Base-by-base conservation (phyloP, 2,888 invertebrate genomes). In the Microdon myrmicae region DNA sequence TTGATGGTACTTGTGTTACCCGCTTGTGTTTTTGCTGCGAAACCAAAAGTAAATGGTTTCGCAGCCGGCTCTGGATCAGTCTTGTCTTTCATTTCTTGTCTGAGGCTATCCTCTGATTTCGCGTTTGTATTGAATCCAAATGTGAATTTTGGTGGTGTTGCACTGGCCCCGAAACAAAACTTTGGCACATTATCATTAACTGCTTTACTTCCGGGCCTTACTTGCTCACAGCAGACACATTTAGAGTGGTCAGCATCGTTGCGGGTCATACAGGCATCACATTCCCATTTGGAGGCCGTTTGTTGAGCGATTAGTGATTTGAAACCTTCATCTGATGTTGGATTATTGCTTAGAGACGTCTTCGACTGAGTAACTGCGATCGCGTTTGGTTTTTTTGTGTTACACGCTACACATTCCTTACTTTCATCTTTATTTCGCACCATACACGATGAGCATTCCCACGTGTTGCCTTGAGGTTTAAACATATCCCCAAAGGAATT, bases 381-480 rank as follows among this genome's bases (percentile, higher is more conserved):
- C 4, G 34, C 60, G n/a, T 73, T 74, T 1, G 82, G 79, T 70
- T 82, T 83, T 6, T 77, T 75, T 3, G 83, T 77, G 59, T 79
- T 77, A 70, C 86, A 87, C 2, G 85, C 83, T 1, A 80, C 75
- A 73, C 87, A 87, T 43, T 81, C 80, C 0, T 38, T 71, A 1
- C 70, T 70, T 0, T 78, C 80, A 2, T 71, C 71, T 44, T 82
- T 79, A 69, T 86, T 87, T 38, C 77, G 78, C 2, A 85, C 75
- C 81, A 86, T 80, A 71, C 87, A 87, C 2, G 79, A 78, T 9
- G 78, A 72, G 69, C 87, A 87, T 56, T 83, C 82, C 87, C 87
- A 88, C 5, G 82, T 82, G 32, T 83, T 83, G 9, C 80, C 70
- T 20, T 81, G 78, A 2, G 81, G 80, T 70, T 86, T 87, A 67